A percentile compares a stretch with the other conserved stretches of the same genome.
Evolutionary conservation across 2,797 vertebrate genomes (phyloP).

Genomic region (Labeo calbasu): DNA sequence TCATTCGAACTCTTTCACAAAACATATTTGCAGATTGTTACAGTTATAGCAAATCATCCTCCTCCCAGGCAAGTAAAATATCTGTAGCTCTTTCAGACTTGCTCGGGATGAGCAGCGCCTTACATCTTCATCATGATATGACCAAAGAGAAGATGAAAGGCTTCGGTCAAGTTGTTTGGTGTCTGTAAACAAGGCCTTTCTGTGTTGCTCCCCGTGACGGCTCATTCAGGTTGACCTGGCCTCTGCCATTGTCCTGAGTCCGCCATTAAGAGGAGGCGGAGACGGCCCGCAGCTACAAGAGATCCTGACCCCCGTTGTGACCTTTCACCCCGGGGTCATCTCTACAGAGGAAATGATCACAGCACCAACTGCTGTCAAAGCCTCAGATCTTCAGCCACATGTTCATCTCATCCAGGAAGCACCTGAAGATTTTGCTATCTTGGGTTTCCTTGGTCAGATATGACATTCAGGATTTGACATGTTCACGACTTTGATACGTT

Average conservation of each 20-base stretch:
- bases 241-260: conserved; percentile 13
- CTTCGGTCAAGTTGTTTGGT: conserved; percentile 10
- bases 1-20: not conserved
- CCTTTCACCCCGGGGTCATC: conserved; percentile 53
- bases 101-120: not conserved
- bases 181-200: conserved; percentile 51
- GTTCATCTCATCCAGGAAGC: conserved; percentile 38
- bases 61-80: not conserved
- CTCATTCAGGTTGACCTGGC: conserved; percentile 31
- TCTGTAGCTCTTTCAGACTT: conserved; percentile 10
- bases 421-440: conserved; percentile 19
- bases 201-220: conserved; percentile 22
- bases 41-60: not conserved
- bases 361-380: conserved; percentile 64
- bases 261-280: conserved; percentile 19
- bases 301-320: conserved; percentile 54
- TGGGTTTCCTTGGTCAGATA: not conserved
- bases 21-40: not conserved
- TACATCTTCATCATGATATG: not conserved
- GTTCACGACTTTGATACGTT: not conserved
- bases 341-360: conserved; percentile 54
- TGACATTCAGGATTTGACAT: not conserved
- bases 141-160: conserved; percentile 45
- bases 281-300: conserved; percentile 54
- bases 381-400: conserved; percentile 70